These are phyloP conservation scores for Calliphora vicina DNA, from an alignment of 1,140 invertebrate genomes.

Conservation along the genomic window DNA sequence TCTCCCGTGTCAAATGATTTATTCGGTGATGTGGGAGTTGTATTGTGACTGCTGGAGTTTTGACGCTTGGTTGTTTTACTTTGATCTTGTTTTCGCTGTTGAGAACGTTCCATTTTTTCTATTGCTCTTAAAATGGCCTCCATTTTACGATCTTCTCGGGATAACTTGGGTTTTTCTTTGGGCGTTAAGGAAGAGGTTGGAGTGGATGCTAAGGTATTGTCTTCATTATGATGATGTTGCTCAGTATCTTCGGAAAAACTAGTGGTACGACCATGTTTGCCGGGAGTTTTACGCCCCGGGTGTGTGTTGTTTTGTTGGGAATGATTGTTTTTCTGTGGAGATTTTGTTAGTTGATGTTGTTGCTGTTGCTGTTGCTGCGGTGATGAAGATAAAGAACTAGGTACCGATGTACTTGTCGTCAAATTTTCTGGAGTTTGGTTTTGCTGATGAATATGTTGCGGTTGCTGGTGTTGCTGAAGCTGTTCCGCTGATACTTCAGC, in stretches of 20 bases:
- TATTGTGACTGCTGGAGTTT: slow-evolving; percentile 37
- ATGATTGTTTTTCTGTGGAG: slow-evolving; percentile 11
- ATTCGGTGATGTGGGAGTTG: slow-evolving; percentile 53
- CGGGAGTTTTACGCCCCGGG: slow-evolving; percentile 38
- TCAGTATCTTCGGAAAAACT: slow-evolving; percentile 40
- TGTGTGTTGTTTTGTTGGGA: neutral
- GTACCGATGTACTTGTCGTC: neutral
- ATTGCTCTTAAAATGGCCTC: slow-evolving; percentile 95
- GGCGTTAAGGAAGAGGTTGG: slow-evolving; percentile 39
- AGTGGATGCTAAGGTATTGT: neutral
- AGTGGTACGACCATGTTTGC: slow-evolving; percentile 33
- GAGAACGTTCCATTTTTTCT: slow-evolving; percentile 81
- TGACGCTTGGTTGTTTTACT: slow-evolving; percentile 49
- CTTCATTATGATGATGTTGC: slow-evolving; percentile 30
- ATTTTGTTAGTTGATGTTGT: neutral
- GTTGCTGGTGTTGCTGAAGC: neutral
- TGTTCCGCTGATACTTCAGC: neutral
- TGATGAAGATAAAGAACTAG: neutral
- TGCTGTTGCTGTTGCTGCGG: neutral
- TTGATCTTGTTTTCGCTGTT: slow-evolving; percentile 79
- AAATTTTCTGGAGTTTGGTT: neutral
- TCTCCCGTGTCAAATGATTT: slow-evolving; percentile 43
- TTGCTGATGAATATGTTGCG: neutral
- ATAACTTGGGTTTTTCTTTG: slow-evolving; percentile 68
- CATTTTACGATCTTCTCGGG: slow-evolving; percentile 94